A percentile compares a stretch with the other conserved stretches of the same genome.
Conservation (phyloP, 2,113 vertebrate species). For the Callorhinus ursinus region DNA sequence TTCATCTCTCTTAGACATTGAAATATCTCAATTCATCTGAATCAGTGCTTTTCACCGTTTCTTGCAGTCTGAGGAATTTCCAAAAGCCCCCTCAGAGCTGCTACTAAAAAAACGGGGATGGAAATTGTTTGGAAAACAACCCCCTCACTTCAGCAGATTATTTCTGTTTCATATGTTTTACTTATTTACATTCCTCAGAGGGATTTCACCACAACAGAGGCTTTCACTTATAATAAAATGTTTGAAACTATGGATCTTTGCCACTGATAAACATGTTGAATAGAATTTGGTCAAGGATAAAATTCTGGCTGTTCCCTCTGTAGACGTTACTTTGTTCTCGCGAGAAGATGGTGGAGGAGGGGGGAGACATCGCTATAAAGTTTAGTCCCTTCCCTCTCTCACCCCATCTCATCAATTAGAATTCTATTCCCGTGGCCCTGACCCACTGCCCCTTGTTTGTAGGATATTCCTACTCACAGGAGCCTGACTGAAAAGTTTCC, state of each 20-base stretch:
- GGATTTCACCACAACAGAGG: slow-evolving; percentile 53
- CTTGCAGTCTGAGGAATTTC: not conserved
- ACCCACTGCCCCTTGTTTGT: not conserved
- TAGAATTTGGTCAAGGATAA: slow-evolving; percentile 46
- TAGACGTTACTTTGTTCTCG: not conserved
- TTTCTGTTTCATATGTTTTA: slow-evolving; percentile 39
- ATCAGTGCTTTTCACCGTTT: slow-evolving; percentile 13
- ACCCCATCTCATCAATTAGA: not conserved
- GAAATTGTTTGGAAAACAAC: not conserved
- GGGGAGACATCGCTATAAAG: not conserved
- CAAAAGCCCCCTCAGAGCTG: not conserved
- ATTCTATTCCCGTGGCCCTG: not conserved
- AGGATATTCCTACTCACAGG: not conserved
- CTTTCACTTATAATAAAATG: slow-evolving; percentile 40
- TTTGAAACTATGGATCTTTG: slow-evolving; percentile 11
- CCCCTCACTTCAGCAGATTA: not conserved
- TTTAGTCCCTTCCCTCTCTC: not conserved
- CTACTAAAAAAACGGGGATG: not conserved
- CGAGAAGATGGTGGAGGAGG: not conserved
- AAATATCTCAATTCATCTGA: not conserved
- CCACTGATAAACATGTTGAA: slow-evolving; percentile 38
- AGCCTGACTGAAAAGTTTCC: slow-evolving; percentile 42
- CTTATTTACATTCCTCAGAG: slow-evolving; percentile 45
- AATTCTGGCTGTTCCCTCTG: not conserved
- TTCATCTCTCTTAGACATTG: not conserved